Percentiles rank a stretch among this genome's conserved stretches.
Conservation (phyloP, 1,140 invertebrate genomes). For the Aphidius gifuensis region DNA sequence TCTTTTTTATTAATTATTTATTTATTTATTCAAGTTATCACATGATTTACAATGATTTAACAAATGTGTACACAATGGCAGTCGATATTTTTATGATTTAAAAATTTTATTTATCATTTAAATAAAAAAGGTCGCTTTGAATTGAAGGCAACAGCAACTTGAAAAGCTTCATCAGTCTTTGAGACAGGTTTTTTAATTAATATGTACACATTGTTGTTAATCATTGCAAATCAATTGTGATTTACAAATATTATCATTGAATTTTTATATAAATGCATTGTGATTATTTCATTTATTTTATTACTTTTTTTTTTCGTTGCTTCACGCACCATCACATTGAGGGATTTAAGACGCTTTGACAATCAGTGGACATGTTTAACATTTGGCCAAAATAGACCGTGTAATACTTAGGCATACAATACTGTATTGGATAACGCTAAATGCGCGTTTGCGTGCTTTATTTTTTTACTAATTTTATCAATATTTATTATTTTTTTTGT, state of each 20-base stretch:
- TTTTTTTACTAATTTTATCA: slow-evolving; percentile 14
- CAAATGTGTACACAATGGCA: slow-evolving; percentile 6
- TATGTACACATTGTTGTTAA: too few species aligned
- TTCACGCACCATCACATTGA: slow-evolving; percentile 20
- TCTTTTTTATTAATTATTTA: background rate
- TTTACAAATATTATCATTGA: background rate
- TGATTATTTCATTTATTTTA: slow-evolving; percentile 1
- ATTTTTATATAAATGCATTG: too few species aligned
- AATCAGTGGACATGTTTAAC: slow-evolving; percentile 18
- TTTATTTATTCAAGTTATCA: background rate
- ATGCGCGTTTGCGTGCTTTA: slow-evolving; percentile 32
- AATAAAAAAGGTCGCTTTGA: too few species aligned
- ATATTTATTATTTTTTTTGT: background rate
- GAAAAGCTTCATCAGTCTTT: slow-evolving; percentile 8
- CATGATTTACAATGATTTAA: background rate
- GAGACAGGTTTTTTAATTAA: background rate
- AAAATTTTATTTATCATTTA: background rate
- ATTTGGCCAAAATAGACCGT: slow-evolving; percentile 18
- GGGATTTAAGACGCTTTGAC: slow-evolving; percentile 12
- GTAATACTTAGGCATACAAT: slow-evolving; percentile 47
- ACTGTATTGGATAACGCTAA: slow-evolving; percentile 47
- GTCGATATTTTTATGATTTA: background rate
- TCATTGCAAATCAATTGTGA: background rate
- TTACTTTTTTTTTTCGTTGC: background rate
- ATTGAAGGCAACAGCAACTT: background rate